These are phyloP conservation scores for Bettongia penicillata DNA, from an alignment of 2,113 vertebrate genomes.

Conservation along the genomic window DNA sequence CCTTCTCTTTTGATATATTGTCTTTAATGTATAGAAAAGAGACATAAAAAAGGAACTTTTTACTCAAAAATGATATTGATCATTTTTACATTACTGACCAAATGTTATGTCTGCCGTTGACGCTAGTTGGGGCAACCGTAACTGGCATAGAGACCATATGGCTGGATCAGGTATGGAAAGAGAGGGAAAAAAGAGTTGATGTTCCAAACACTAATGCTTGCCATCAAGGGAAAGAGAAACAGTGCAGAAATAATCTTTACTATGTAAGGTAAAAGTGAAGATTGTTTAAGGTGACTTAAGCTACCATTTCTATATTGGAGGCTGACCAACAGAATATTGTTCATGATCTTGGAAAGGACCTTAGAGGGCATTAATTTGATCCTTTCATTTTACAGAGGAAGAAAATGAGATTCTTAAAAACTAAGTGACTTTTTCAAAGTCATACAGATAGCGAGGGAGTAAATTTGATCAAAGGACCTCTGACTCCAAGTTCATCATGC, in stretches of 20 bases:
- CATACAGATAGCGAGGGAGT: neutral
- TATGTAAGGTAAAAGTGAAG: neutral
- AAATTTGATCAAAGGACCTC: neutral
- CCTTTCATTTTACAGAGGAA: neutral
- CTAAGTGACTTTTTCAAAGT: neutral
- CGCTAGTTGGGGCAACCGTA: neutral
- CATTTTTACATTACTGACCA: neutral
- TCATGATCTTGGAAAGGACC: neutral
- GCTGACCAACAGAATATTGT: neutral
- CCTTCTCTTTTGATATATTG: neutral
- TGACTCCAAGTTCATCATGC: neutral
- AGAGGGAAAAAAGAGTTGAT: neutral
- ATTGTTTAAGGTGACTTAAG: neutral
- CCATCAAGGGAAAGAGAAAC: neutral
- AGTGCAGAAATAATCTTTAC: neutral
- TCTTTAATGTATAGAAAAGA: neutral
- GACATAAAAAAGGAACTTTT: neutral
- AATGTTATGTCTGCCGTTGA: neutral
- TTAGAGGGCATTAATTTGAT: neutral
- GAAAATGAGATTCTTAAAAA: neutral
- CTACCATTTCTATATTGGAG: neutral
- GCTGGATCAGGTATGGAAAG: neutral
- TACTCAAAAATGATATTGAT: neutral
- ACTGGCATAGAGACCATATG: neutral
- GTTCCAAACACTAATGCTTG: neutral